Percentiles rank a stretch among this genome's conserved stretches.
phyloP scores from a whole-genome alignment of 1,140 invertebrate genomes.

The Drosophila parabipectinata region DNA sequence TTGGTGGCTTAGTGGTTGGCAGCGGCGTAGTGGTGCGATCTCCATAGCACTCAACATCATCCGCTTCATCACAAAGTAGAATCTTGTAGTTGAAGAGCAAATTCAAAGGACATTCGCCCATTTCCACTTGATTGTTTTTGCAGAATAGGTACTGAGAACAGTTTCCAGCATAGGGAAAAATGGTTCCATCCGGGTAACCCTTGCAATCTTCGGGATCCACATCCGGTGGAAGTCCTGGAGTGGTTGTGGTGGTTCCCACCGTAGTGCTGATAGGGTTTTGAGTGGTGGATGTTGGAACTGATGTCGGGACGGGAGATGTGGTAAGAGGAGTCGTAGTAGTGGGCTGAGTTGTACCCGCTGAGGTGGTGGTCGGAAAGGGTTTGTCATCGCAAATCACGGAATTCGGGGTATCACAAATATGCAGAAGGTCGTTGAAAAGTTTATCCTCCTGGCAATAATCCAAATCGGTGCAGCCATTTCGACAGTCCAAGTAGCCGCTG shows the following conservation, averaged over 20 bases:
- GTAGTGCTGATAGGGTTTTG: constrained; percentile 8
- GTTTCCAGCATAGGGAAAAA: constrained; percentile 59
- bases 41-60: constrained; percentile 54
- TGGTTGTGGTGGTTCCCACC: constrained; percentile 25
- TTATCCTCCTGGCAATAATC: constrained; percentile 61
- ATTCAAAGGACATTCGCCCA: constrained; percentile 38
- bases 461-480: constrained; percentile 57
- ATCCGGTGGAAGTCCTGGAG: constrained; percentile 46
- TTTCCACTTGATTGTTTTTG: constrained; percentile 29
- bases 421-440: constrained; percentile 46
- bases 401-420: constrained; percentile 67
- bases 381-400: constrained; percentile 45
- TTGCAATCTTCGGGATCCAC: constrained; percentile 49
- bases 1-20: constrained; percentile 29
- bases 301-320: constrained; percentile 9
- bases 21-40: constrained; percentile 59
- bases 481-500: constrained; percentile 53
- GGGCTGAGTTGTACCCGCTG: constrained; percentile 3
- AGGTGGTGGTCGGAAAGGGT: constrained; percentile 52
- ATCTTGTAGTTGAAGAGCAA: constrained; percentile 61
- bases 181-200: constrained; percentile 15
- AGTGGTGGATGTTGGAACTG: constrained; percentile 16
- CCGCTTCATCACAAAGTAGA: constrained; percentile 52
- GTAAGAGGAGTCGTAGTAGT: constrained; percentile 10
- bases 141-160: constrained; percentile 62